These are phyloP conservation scores for Cyclophora albipunctata DNA, from an alignment of 2,888 invertebrate genomes.

Conservation along the genomic window DNA sequence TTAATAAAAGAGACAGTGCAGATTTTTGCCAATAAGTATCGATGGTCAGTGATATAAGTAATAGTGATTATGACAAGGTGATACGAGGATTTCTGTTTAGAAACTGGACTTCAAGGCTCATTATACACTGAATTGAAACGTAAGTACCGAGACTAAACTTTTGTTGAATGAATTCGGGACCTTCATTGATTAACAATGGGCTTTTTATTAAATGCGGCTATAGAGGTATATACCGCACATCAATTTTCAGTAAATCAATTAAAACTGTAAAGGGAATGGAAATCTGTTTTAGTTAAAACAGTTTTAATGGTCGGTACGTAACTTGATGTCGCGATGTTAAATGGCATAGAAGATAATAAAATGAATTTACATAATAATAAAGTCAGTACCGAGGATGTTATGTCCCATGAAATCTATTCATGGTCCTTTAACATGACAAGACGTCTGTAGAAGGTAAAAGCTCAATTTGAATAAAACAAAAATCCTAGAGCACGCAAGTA, in stretches of 20 bases:
- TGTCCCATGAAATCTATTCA: conserved; percentile 15
- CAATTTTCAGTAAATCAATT: too few species aligned
- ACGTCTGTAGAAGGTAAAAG: background rate
- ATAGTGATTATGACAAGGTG: conserved; percentile 41
- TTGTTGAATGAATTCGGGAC: conserved; percentile 13
- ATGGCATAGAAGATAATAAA: conserved; percentile 20
- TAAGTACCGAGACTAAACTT: conserved; percentile 9
- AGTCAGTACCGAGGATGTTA: conserved; percentile 8
- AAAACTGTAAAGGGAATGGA: too few species aligned
- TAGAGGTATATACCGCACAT: too few species aligned
- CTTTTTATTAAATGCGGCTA: background rate
- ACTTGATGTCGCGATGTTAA: conserved; percentile 7
- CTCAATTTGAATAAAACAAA: background rate
- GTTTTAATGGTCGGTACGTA: background rate
- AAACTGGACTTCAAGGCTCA: background rate
- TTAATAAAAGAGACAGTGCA: conserved; percentile 38
- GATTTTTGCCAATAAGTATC: conserved; percentile 25
- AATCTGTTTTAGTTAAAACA: too few species aligned
- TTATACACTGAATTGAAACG: conserved; percentile 3
- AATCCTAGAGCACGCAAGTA: background rate
- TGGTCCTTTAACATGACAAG: conserved; percentile 6
- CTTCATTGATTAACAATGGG: conserved; percentile 16
- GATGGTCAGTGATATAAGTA: conserved; percentile 9
- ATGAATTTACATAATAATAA: conserved; percentile 27
- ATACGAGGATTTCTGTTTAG: conserved; percentile 18